Evolutionary conservation across 1,140 invertebrate species (phyloP), one percentile per base, ranked within the genome.

Genomic region (Cherax destructor): DNA sequence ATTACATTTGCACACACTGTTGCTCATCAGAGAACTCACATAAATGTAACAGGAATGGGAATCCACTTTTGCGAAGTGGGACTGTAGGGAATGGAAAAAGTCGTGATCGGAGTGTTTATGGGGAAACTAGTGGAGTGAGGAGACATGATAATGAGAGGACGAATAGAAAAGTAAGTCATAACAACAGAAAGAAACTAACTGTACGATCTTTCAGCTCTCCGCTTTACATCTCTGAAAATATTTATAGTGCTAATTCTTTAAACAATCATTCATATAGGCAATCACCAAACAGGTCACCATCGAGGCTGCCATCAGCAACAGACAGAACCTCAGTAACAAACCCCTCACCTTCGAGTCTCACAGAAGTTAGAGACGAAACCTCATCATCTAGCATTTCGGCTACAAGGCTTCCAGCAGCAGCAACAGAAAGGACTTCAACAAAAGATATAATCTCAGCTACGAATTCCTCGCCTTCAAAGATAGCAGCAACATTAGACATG

Each of bases 121-220:
- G 13, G 21, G 50, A 21, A 2, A 24, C 18, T 4, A 30, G 21
- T 10, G 65, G 6, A 24, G 61, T 50, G 47, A 49, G n/a, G 76
- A 50, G 61, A 41, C 21, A 41, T 11, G 52, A 69, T 56, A 69
- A 72, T 4, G 49, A 61, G 61, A 72, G 49, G 30, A 74, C 21
- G 47, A 52, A 59, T 9, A 65, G 21, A 18, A 65, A 21, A 65
- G 69, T 50, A 47, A 24, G 61, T 76, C 69, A 49, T 30, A 50
- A 47, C 11, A 50, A 24, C 18, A 83, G 69, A 21, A 85, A 91
- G 56, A 84, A 69, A 80, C 76, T 79, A 16, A 56, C 74, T 3
- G 59, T 65, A 1, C 74, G 89, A 50, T 79, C 89, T 3, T 11
- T 52, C 1, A 91, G 89, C 65, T 91, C 89, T 7, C 89, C 89